Percentiles rank a stretch among this genome's conserved stretches.
Conservation (phyloP, 2,113 vertebrate genomes). For the Pleuronectes platessa region DNA sequence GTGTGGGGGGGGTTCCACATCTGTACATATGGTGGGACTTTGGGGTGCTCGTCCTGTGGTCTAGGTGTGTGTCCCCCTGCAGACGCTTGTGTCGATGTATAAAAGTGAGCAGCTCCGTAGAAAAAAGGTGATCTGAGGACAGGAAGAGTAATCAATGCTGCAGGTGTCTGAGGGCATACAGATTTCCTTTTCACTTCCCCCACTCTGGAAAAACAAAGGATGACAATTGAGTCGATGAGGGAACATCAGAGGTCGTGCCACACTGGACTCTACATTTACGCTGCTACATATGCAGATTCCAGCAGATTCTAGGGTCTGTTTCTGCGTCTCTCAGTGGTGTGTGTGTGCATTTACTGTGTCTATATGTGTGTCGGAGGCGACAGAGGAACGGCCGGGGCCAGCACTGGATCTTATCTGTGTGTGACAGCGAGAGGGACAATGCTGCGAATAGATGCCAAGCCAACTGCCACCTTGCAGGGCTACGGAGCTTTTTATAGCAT, state of each 20-base stretch:
- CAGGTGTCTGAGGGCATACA: slow-evolving; percentile 55
- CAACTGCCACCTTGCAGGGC: slow-evolving; percentile 76
- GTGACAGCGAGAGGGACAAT: slow-evolving; percentile 78
- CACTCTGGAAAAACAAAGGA: slow-evolving; percentile 38
- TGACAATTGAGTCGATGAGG: slow-evolving; percentile 36
- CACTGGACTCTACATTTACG: slow-evolving; percentile 33
- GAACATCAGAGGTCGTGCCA: slow-evolving; percentile 49
- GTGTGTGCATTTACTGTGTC: slow-evolving; percentile 2
- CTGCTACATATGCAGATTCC: slow-evolving; percentile 42
- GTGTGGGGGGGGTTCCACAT: slow-evolving; percentile 7
- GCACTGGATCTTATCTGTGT: slow-evolving; percentile 73
- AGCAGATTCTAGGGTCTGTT: slow-evolving; percentile 16
- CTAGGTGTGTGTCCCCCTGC: slow-evolving; percentile 22
- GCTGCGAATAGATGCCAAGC: slow-evolving; percentile 76
- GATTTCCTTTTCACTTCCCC: slow-evolving; percentile 48
- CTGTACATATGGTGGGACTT: slow-evolving; percentile 12
- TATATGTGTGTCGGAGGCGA: slow-evolving; percentile 47
- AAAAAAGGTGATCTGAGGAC: slow-evolving; percentile 64
- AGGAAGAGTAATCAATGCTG: slow-evolving; percentile 48
- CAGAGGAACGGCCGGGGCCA: slow-evolving; percentile 50
- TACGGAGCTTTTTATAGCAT: slow-evolving; percentile 75
- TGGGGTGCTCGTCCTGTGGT: slow-evolving; percentile 10
- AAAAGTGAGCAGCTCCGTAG: slow-evolving; percentile 17
- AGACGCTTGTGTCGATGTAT: slow-evolving; percentile 26
- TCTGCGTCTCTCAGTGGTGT: too few relatives aligned